Evolutionary conservation across 2,888 invertebrate species (phyloP).

Genomic region (Papilio demoleus): DNA sequence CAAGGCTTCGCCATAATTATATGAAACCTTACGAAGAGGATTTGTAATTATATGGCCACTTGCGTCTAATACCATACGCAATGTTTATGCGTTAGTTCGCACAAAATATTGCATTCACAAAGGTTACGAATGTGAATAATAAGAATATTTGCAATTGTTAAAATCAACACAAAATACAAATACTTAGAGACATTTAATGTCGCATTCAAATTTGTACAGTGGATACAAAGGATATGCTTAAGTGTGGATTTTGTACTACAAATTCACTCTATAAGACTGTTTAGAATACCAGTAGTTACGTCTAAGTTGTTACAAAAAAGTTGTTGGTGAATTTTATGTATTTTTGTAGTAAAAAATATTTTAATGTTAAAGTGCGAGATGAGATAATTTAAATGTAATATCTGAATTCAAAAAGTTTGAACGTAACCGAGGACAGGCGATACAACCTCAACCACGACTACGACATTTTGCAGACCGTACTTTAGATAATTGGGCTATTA

Average conservation of each 20-base stretch:
- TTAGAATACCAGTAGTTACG: too few relatives aligned
- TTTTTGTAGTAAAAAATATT: background rate
- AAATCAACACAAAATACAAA: too few relatives aligned
- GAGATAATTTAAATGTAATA: conserved; percentile 6
- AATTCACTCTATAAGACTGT: background rate
- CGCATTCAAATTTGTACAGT: background rate
- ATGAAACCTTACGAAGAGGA: conserved; percentile 3
- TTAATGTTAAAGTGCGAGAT: background rate
- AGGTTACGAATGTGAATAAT: too few relatives aligned
- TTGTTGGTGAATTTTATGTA: background rate
- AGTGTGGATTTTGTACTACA: background rate
- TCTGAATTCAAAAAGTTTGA: conserved; percentile 3
- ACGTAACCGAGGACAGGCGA: conserved; percentile 1
- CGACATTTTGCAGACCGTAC: conserved; percentile 18
- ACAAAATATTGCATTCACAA: background rate
- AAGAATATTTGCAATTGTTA: too few relatives aligned
- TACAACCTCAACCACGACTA: background rate
- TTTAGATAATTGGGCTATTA: conserved; percentile 23
- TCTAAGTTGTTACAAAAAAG: too few relatives aligned
- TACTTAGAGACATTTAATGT: background rate
- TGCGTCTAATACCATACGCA: conserved; percentile 10
- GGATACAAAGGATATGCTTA: background rate
- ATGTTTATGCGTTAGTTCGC: background rate
- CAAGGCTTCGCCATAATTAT: conserved; percentile 13
- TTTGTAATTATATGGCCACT: conserved; percentile 10